A percentile compares a stretch with the other conserved stretches of the same genome.
These are phyloP conservation scores for Riptortus pedestris DNA, from an alignment of 1,140 invertebrate species.

Conservation along the genomic window DNA sequence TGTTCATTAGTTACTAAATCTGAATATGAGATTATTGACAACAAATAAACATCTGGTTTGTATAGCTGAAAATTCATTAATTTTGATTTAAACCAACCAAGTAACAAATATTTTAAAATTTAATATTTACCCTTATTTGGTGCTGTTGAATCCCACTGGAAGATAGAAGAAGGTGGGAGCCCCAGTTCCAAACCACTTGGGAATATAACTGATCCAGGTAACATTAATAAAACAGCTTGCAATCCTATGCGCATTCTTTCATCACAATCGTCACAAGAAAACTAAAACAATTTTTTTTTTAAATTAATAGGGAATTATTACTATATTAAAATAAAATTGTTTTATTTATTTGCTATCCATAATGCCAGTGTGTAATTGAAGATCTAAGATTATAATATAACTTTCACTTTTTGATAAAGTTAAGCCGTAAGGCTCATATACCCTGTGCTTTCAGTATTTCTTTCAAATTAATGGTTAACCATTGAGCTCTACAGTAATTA, in stretches of 20 bases:
- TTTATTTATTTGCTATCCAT: neutral
- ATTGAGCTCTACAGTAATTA: too few species aligned
- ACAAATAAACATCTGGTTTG: neutral
- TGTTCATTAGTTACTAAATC: neutral
- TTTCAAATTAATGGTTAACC: too few species aligned
- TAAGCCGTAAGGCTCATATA: too few species aligned
- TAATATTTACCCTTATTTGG: conserved; percentile 2
- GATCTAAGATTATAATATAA: too few species aligned
- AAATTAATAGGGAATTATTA: neutral
- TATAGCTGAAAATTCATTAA: neutral
- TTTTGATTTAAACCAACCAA: neutral
- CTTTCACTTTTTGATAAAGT: too few species aligned
- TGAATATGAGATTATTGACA: neutral
- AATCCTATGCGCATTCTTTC: neutral
- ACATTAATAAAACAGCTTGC: neutral
- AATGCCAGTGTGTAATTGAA: neutral
- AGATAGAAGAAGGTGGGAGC: neutral
- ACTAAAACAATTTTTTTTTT: too few species aligned
- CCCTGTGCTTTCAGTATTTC: too few species aligned
- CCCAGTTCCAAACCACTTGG: conserved; percentile 1
- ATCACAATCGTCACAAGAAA: conserved; percentile 5
- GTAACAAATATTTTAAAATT: neutral
- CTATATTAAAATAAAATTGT: neutral
- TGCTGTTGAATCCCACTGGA: neutral
- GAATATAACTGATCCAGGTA: neutral